Conservation (phyloP, 1,140 invertebrate genomes). For the Caenorhabditis latens region DNA sequence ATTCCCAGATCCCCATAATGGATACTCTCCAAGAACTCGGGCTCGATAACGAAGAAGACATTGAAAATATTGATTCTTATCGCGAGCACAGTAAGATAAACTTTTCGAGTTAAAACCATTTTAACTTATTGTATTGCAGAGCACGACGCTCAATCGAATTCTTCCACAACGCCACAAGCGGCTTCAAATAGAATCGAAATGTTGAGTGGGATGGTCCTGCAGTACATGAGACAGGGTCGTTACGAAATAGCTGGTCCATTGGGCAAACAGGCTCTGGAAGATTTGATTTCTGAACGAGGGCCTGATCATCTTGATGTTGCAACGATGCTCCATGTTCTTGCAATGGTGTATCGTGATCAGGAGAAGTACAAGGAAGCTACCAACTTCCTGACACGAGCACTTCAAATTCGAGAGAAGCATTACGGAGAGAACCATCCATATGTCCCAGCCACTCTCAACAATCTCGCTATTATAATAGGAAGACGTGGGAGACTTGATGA, state of each 20-base stretch:
- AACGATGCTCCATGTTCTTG: slow-evolving; percentile 99
- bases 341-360: slow-evolving; percentile 94
- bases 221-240: slow-evolving; percentile 96
- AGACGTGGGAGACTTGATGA: slow-evolving; percentile 98
- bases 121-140: slow-evolving; percentile 75
- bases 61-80: slow-evolving; percentile 71
- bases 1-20: slow-evolving; percentile 34
- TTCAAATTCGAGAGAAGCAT: slow-evolving; percentile 96
- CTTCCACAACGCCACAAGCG: background rate
- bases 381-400: slow-evolving; percentile 95
- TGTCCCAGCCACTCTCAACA: slow-evolving; percentile 93
- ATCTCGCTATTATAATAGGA: slow-evolving; percentile 97
- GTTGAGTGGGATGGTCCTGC: slow-evolving; percentile 94
- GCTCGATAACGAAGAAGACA: slow-evolving; percentile 76
- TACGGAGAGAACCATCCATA: slow-evolving; percentile 98
- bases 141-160: background rate
- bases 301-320: slow-evolving; percentile 99
- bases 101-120: slow-evolving; percentile 85
- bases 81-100: slow-evolving; percentile 62
- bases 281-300: slow-evolving; percentile 97
- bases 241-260: slow-evolving; percentile 98
- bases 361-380: slow-evolving; percentile 99
- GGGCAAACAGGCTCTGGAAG: slow-evolving; percentile 98
- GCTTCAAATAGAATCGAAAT: slow-evolving; percentile 80
- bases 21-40: slow-evolving; percentile 76